A percentile compares a stretch with the other conserved stretches of the same genome.
These are phyloP conservation scores for Drosophila nr. fundita DNA, from an alignment of 2,888 invertebrate genomes.

Conservation along the genomic window DNA sequence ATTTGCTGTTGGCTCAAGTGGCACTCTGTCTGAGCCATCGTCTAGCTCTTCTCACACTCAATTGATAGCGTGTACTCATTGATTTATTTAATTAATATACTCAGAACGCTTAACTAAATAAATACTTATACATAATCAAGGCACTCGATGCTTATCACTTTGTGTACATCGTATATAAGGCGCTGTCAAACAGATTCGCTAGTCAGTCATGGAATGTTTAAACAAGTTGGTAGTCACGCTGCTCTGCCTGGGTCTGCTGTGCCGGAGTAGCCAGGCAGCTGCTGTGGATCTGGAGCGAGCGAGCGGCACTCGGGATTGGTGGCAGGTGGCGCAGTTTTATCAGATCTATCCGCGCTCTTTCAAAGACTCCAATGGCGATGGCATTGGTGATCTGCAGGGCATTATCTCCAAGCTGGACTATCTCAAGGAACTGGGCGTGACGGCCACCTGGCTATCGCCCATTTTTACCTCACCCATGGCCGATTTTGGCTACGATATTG, in stretches of 20 bases:
- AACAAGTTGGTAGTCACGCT: constrained; percentile 31
- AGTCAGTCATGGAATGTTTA: constrained; percentile 50
- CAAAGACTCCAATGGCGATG: constrained; percentile 92
- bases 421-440: constrained; percentile 88
- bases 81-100: constrained; percentile 9
- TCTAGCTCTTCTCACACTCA: constrained; percentile 22
- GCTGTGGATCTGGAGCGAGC: constrained; percentile 48
- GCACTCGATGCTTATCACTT: constrained; percentile 46
- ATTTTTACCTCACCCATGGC: constrained; percentile 90
- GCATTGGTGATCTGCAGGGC: constrained; percentile 92
- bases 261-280: constrained; percentile 24
- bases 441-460: constrained; percentile 90
- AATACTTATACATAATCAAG: constrained; percentile 31
- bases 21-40: constrained; percentile 54
- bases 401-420: constrained; percentile 88
- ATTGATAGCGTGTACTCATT: constrained; percentile 16
- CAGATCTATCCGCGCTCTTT: constrained; percentile 95
- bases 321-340: constrained; percentile 92
- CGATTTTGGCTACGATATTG: constrained; percentile 92
- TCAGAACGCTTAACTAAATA: constrained; percentile 29
- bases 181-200: background rate
- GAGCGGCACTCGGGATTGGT: constrained; percentile 88
- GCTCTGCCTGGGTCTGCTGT: constrained; percentile 25
- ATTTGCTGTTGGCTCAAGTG: constrained; percentile 66
- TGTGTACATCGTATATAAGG: constrained; percentile 41